These are phyloP conservation scores for Meiosimyza platycephala DNA, from an alignment of 2,888 invertebrate genomes.

Conservation along the genomic window DNA sequence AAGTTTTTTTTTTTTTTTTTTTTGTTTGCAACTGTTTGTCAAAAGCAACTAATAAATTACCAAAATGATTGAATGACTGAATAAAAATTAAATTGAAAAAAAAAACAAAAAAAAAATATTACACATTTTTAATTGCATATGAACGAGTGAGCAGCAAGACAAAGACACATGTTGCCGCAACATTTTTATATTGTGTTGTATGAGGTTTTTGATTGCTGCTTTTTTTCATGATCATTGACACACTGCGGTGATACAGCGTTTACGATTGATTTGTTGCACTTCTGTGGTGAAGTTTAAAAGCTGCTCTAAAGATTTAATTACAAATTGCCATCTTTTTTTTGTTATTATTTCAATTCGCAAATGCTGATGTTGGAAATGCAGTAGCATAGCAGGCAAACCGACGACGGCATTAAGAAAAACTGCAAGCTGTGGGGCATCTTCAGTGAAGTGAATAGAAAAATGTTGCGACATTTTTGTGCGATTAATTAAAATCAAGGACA, in stretches of 20 bases:
- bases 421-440: slow-evolving; percentile 10
- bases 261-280: slow-evolving; percentile 23
- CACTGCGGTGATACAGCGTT: not conserved
- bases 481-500: slow-evolving; percentile 32
- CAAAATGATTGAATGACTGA: slow-evolving; percentile 11
- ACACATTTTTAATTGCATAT: slow-evolving; percentile 6
- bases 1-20: no score
- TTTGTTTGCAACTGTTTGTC: no score
- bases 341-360: no score
- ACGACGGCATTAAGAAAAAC: no score
- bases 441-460: slow-evolving; percentile 25
- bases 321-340: not conserved
- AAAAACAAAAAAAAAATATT: not conserved
- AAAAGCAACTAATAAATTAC: not conserved
- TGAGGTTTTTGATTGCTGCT: slow-evolving; percentile 1
- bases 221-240: slow-evolving; percentile 24
- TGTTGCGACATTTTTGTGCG: slow-evolving; percentile 24
- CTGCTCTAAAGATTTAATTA: not conserved
- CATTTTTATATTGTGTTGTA: not conserved
- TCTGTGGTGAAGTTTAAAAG: slow-evolving; percentile 10
- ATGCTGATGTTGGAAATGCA: no score
- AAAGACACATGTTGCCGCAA: slow-evolving; percentile 14
- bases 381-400: no score
- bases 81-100: slow-evolving; percentile 1
- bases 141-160: not conserved